Conservation (phyloP, 2,113 vertebrate species). For the Chloroceryle aenea region DNA sequence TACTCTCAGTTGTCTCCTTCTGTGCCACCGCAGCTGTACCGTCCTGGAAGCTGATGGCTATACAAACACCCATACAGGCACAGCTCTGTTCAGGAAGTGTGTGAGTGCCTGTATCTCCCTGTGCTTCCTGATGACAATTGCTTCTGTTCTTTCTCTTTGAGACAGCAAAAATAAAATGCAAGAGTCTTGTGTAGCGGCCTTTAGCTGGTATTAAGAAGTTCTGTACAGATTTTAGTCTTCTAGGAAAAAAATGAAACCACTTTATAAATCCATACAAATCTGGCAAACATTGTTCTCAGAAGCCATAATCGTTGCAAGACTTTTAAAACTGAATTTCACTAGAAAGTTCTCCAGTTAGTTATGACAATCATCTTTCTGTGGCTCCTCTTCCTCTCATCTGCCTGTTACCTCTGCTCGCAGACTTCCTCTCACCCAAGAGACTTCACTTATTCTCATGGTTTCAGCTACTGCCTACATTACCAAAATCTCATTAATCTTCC, state of each 20-base stretch:
- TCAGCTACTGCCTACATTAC: neutral
- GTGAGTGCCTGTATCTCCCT: neutral
- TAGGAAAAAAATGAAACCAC: neutral
- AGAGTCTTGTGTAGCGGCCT: neutral
- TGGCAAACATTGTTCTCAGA: neutral
- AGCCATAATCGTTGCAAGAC: neutral
- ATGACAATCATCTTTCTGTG: neutral
- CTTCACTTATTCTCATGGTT: neutral
- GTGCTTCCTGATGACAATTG: neutral
- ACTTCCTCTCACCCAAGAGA: neutral
- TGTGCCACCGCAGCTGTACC: rapidly evolving
- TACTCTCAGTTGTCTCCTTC: neutral
- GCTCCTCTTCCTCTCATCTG: neutral
- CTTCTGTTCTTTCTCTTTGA: neutral
- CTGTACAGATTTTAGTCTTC: neutral
- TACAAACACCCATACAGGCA: neutral
- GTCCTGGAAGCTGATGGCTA: neutral
- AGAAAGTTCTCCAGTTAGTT: neutral
- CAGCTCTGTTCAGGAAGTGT: neutral
- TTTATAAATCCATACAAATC: constrained; percentile 10
- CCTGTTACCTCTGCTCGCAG: neutral
- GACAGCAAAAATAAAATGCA: neutral
- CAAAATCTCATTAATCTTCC: neutral
- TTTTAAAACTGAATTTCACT: neutral
- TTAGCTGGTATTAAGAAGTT: neutral